Evolutionary conservation across 2,888 invertebrate genomes (phyloP).

Genomic region (Temnothorax rugatulus): DNA sequence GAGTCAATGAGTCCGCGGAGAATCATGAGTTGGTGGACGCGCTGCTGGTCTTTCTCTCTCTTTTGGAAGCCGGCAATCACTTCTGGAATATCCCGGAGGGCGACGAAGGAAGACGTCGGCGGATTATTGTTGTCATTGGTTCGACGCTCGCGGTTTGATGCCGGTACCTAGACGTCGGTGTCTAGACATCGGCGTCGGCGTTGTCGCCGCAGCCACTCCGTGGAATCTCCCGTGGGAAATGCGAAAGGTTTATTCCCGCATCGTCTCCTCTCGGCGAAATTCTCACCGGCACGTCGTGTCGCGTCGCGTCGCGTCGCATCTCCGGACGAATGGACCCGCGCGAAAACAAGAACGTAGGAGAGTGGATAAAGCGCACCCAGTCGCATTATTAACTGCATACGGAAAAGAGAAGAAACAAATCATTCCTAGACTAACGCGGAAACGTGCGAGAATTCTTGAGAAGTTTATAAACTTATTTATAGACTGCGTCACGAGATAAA

Average conservation of each 20-base stretch:
- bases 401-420: neutral
- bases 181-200: slow-evolving; percentile 65
- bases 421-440: neutral
- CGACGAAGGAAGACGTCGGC: slow-evolving; percentile 41
- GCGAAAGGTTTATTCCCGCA: slow-evolving; percentile 51
- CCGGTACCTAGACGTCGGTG: slow-evolving; percentile 65
- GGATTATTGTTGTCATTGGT: slow-evolving; percentile 70
- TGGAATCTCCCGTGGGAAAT: slow-evolving; percentile 48
- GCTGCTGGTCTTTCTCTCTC: neutral
- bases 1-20: slow-evolving; percentile 10
- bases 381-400: neutral
- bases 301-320: slow-evolving; percentile 14
- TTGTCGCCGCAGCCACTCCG: slow-evolving; percentile 29
- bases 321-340: slow-evolving; percentile 41
- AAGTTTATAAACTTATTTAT: neutral
- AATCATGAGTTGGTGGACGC: neutral
- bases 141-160: slow-evolving; percentile 61
- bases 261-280: slow-evolving; percentile 41
- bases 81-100: slow-evolving; percentile 32
- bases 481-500: neutral
- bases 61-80: slow-evolving; percentile 36
- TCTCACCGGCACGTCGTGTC: slow-evolving; percentile 19
- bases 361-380: slow-evolving; percentile 1
- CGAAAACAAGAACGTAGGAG: slow-evolving; percentile 26
- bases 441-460: neutral